A percentile compares a stretch with the other conserved stretches of the same genome.
Evolutionary conservation across 53 echinoderm and acorn worm species (phyloP).

Genomic region (Crossaster papposus): DNA sequence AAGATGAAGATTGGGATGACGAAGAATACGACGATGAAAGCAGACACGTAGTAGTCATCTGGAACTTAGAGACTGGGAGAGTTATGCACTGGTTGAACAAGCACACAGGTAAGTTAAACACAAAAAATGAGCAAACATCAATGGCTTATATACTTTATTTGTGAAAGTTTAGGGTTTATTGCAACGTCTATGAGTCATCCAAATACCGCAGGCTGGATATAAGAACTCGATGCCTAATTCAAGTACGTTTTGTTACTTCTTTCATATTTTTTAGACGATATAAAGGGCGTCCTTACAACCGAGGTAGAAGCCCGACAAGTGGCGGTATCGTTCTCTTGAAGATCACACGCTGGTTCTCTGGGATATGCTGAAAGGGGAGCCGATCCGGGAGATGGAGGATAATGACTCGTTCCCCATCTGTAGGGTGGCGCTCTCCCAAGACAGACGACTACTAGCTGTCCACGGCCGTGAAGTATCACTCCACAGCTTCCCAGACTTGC

Average conservation of each 20-base stretch:
- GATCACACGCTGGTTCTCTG: slow-evolving; percentile 44
- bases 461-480: slow-evolving; percentile 24
- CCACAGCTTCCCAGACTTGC: slow-evolving; percentile 39
- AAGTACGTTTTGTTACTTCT: no score
- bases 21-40: slow-evolving; percentile 40
- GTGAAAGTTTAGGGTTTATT: no score
- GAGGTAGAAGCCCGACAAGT: slow-evolving; percentile 45
- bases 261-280: slow-evolving; percentile 23
- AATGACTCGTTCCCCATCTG: not conserved
- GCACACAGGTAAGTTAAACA: slow-evolving; percentile 44
- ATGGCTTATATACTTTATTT: no score
- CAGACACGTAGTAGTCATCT: slow-evolving; percentile 33
- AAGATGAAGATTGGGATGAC: slow-evolving; percentile 31
- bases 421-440: slow-evolving; percentile 41
- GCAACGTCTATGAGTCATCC: no score
- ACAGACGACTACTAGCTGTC: slow-evolving; percentile 42
- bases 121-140: no score
- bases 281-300: slow-evolving; percentile 37
- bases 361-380: slow-evolving; percentile 46
- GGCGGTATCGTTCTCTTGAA: slow-evolving; percentile 44
- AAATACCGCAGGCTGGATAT: no score
- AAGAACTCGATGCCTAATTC: no score
- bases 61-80: slow-evolving; percentile 50
- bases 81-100: slow-evolving; percentile 51
- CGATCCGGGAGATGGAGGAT: slow-evolving; percentile 24